These are phyloP conservation scores for Bombus turneri DNA, from an alignment of 1,140 invertebrate genomes.

Conservation along the genomic window DNA sequence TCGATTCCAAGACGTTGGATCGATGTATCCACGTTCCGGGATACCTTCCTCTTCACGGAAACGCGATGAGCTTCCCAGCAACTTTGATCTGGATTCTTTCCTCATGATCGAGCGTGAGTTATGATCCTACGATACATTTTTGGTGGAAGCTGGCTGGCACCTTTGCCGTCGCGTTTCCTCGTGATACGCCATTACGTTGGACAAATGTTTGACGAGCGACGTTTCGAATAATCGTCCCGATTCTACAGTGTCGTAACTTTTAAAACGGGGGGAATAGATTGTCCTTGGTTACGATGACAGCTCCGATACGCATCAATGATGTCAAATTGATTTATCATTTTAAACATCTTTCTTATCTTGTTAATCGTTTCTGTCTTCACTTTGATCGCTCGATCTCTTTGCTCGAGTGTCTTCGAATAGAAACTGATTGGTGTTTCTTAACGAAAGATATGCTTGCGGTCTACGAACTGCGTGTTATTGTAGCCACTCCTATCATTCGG, in stretches of 20 bases:
- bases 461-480: too few species aligned
- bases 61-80: neutral
- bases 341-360: too few species aligned
- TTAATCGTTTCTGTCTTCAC: too few species aligned
- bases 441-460: too few species aligned
- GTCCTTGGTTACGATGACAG: neutral
- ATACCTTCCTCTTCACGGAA: neutral
- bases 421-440: too few species aligned
- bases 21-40: conserved; percentile 54
- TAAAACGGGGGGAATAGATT: neutral
- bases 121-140: conserved; percentile 14
- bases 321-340: too few species aligned
- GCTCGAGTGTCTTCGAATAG: too few species aligned
- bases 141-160: neutral
- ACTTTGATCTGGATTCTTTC: conserved; percentile 44
- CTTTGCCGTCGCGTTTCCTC: neutral
- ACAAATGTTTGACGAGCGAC: conserved; percentile 41
- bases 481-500: too few species aligned
- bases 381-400: too few species aligned
- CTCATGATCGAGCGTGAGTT: conserved; percentile 22
- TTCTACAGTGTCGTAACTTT: neutral
- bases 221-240: conserved; percentile 13
- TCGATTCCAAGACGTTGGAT: conserved; percentile 29
- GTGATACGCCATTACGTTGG: conserved; percentile 22
- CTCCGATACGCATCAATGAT: neutral